Percentiles rank a stretch among this genome's conserved stretches.
Conservation (phyloP, 2,797 vertebrate species). For the Sebastes goodei region DNA sequence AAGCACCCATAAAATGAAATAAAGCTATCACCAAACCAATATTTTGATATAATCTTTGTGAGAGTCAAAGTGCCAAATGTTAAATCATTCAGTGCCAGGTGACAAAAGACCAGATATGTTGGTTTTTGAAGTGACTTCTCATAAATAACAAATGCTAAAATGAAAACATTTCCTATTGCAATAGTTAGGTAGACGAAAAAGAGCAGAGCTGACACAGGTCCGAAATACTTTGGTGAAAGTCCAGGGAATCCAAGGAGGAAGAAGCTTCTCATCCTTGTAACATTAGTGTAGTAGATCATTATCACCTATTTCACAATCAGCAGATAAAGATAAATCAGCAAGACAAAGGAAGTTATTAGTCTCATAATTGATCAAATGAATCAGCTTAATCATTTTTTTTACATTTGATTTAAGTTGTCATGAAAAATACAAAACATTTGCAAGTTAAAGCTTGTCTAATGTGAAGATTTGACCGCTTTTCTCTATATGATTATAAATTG, state of each 20-base stretch:
- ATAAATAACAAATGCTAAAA: constrained; percentile 67
- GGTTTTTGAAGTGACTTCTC: constrained; percentile 78
- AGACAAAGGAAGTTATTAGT: not conserved
- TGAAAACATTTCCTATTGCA: constrained; percentile 72
- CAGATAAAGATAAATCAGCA: not conserved
- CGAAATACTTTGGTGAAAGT: constrained; percentile 60
- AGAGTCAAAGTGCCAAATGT: constrained; percentile 76
- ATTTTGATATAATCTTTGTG: constrained; percentile 76
- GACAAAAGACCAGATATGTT: constrained; percentile 78
- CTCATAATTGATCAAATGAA: not conserved
- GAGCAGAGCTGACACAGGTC: constrained; percentile 54
- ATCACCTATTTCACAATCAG: not conserved
- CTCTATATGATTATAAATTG: not conserved
- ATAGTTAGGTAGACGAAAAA: constrained; percentile 69
- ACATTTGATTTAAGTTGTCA: not conserved
- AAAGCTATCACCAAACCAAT: constrained; percentile 67
- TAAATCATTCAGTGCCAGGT: constrained; percentile 78
- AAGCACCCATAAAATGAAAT: constrained; percentile 75
- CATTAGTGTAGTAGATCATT: constrained; percentile 26
- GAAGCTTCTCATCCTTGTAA: constrained; percentile 63
- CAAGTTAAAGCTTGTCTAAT: not conserved
- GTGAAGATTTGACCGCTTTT: not conserved
- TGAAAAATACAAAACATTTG: not conserved
- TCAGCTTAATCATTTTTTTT: not conserved
- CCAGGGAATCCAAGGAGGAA: constrained; percentile 78